phyloP scores from a whole-genome alignment of 1,140 invertebrate species.

The Elysia chlorotica region DNA sequence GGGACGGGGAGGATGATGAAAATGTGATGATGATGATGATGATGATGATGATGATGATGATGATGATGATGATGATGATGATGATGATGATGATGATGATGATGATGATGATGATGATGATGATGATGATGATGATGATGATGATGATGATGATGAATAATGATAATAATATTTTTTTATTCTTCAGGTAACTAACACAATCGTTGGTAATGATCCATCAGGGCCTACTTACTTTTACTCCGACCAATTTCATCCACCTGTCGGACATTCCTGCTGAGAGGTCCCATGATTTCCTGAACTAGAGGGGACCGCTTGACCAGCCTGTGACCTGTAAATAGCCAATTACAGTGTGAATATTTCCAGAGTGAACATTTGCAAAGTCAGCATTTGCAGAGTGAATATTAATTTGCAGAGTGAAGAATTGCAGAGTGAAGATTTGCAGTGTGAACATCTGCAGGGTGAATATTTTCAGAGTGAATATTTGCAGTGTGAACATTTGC shows the following conservation, averaged over 20 bases:
- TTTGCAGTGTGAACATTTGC: no score
- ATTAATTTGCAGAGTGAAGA: no score
- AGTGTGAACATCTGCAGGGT: no score
- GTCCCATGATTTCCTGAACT: background rate
- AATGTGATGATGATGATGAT: conserved; percentile 1
- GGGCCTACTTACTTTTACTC: no score
- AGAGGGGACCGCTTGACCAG: background rate
- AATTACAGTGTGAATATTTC: no score
- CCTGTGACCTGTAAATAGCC: background rate
- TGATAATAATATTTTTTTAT: background rate
- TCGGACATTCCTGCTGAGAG: no score
- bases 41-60: conserved; percentile 13
- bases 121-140: conserved; percentile 8
- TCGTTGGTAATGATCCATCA: background rate
- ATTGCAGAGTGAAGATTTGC: no score
- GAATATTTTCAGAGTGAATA: no score
- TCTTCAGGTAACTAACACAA: background rate
- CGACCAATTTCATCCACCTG: no score
- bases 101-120: conserved; percentile 17
- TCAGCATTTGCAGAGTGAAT: no score
- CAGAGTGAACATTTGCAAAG: no score
- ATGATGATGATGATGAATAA: background rate
- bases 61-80: conserved; percentile 9
- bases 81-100: conserved; percentile 15
- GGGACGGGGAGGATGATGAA: no score